Base-by-base conservation (phyloP, 2,888 invertebrate genomes). In the Zele albiditarsus region DNA sequence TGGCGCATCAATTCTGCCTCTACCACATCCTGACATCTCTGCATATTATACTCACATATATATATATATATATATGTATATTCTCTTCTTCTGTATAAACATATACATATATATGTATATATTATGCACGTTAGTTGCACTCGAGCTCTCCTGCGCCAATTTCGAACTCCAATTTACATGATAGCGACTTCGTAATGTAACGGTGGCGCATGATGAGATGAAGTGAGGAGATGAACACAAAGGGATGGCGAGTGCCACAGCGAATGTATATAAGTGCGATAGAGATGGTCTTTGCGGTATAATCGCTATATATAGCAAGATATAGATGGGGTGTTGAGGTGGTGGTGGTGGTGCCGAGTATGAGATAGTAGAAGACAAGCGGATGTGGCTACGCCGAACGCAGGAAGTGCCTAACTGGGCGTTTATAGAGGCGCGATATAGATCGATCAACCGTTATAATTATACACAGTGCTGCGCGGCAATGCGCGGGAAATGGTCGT, bases 401-500 rank as follows among this genome's bases (percentile, higher is more conserved):
- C 71, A 71, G 75, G 62, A 68, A 73, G 76, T 69, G 75, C 31
- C 72, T 68, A 71, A 74, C 66, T 66, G 70, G 73, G 71, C 62
- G 65, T 72, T 76, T 76, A 73, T 69, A 63, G 33, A 63, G 57
- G 63, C 58, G 63, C 66, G 57, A 38, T 65, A 53, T 76, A 76
- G 68, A 70, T 73, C 70, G 72, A 73, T 72, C 63, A 72, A 69
- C 71, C 70, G 69, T 70, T 76, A 72, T 73, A 69, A 73, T 73
- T 69, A 63, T 68, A 62, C 58, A 65, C 38, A 20, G 53, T 62
- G 53, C 33, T 23, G 42, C 27, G 42, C 27, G 57, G 68, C 23
- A 65, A 60, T 62, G 66, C 62, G 27, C 38, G 33, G 28, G 70
- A 57, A 69, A 75, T 75, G 66, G 67, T 53, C 33, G 42, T 31